Conservation (phyloP, 2,113 vertebrate species). For the Laticauda colubrina region DNA sequence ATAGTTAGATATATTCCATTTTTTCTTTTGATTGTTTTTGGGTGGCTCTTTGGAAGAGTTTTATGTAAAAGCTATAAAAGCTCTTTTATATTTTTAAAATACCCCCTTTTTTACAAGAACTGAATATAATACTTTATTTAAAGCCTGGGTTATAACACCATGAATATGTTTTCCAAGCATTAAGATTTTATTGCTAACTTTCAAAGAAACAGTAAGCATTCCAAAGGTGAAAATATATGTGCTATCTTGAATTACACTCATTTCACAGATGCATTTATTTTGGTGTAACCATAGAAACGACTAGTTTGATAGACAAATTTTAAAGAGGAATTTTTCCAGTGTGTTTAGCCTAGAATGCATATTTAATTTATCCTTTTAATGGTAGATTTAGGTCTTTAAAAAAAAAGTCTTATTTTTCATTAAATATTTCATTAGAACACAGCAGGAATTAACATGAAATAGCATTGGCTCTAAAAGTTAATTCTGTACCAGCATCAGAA, state of each 20-base stretch:
- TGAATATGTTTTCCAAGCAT: conserved; percentile 8
- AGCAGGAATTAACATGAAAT: neutral
- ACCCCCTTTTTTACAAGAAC: neutral
- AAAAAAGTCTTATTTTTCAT: neutral
- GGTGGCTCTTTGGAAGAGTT: neutral
- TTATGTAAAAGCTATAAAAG: neutral
- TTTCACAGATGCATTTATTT: conserved; percentile 16
- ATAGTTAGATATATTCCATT: neutral
- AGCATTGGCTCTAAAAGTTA: neutral
- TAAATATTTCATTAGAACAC: neutral
- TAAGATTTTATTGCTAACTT: conserved; percentile 4
- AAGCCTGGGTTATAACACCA: neutral
- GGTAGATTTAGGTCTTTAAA: neutral
- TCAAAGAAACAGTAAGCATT: conserved; percentile 26
- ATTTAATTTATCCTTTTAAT: neutral
- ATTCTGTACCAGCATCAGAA: neutral
- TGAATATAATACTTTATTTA: neutral
- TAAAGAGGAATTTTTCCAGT: neutral
- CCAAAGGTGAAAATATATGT: neutral
- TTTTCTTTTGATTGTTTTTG: neutral
- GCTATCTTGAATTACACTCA: conserved; percentile 17
- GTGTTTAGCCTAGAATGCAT: neutral
- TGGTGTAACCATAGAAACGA: conserved; percentile 1
- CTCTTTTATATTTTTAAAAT: neutral
- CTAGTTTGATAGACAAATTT: neutral